Evolutionary conservation across 2,113 vertebrate genomes (phyloP).

Genomic region (Prinia subflava): DNA sequence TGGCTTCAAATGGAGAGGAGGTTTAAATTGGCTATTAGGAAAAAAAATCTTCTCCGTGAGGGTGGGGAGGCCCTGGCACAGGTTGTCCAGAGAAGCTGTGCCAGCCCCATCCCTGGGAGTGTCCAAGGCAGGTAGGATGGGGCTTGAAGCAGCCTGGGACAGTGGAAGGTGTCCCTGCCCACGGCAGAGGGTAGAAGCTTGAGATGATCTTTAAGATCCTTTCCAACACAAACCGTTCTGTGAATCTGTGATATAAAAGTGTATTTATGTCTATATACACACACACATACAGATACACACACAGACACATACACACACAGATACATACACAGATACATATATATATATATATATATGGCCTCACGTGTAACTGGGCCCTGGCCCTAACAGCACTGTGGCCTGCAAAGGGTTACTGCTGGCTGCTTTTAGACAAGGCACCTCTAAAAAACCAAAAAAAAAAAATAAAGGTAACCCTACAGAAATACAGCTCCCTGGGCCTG

Average conservation of each 20-base stretch:
- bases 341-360: background rate
- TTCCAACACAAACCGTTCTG: background rate
- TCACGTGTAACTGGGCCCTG: background rate
- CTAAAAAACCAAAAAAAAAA: background rate
- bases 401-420: background rate
- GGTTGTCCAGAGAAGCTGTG: background rate
- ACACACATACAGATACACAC: background rate
- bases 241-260: background rate
- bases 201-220: background rate
- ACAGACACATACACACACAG: fast-evolving
- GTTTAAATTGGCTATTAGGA: background rate
- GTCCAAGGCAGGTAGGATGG: fast-evolving
- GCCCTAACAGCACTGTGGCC: background rate
- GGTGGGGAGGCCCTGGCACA: background rate
- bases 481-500: background rate
- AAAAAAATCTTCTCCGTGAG: background rate
- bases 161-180: background rate
- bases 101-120: background rate
- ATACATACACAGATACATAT: background rate
- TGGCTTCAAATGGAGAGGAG: background rate
- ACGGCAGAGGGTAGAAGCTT: no score
- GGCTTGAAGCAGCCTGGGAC: background rate
- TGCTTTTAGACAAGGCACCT: background rate
- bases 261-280: background rate
- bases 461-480: background rate